Base-by-base conservation (phyloP, 1,140 invertebrate species). In the Babylonia areolata region DNA sequence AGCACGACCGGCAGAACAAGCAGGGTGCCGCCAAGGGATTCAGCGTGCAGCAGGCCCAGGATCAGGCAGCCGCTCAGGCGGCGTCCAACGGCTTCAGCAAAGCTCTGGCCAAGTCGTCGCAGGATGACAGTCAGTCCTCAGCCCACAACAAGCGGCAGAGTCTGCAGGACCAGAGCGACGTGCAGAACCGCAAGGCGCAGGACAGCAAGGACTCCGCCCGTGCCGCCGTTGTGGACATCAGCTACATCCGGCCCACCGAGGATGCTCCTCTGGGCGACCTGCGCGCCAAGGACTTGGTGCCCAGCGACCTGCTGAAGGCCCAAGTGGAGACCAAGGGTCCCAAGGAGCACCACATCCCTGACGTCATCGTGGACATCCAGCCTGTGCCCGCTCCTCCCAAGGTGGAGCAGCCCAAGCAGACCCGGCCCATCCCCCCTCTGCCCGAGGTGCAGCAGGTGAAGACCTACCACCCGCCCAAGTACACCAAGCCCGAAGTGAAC, bases 401-500 rank as follows among this genome's bases (percentile, higher is more conserved):
- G 40, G 35, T 80, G n/a, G 77, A 85, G 77, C 84, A n/a, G 39
- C 84, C 84, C 33, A 79, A 80, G 51, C 35, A 31, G 51, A 28
- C 42, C 20, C 40, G 23, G 31, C 46, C 73, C 20, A 31, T 80
- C 46, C 75, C 73, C 33, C n/a, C 42, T 33, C 77, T 85, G 51
- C 84, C 84, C 23, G n/a, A n/a, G 12, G 54, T 85, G 28, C 40
- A 79, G 40, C 84, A 73, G 39, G 84, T 85, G 17, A 85, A 85
- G 46, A 64, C n/a, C 51, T 85, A 58, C 35, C 28, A 51, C 5
- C 75, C 75, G 28, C 75, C 77, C 51, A 85, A 85, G 58, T 80
- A 85, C 84, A 85, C 79, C 84, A 85, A 85, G 77, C 40, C 42
- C 28, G 84, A 85, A 31, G 84, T 85, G 28, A 51, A 80, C 77